These are phyloP conservation scores for Corythornis madagascariensis DNA, from an alignment of 2,113 vertebrate genomes.

Conservation along the genomic window DNA sequence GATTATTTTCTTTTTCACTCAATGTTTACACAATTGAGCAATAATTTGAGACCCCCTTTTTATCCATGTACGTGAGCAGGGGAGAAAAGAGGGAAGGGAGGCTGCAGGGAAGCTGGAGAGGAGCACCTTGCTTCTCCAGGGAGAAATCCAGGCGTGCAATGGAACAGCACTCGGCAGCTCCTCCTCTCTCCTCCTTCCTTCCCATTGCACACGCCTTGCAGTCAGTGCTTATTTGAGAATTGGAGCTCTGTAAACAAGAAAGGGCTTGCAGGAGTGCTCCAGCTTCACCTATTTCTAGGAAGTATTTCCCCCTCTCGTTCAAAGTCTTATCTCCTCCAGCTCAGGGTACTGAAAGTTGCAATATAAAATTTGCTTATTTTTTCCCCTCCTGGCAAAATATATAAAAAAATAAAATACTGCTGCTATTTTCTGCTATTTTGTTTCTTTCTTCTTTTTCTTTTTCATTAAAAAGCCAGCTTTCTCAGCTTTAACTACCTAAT, in stretches of 20 bases:
- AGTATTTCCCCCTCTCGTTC: not conserved
- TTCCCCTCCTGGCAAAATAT: too few species aligned
- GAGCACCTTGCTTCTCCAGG: not conserved
- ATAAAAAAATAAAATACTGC: not conserved
- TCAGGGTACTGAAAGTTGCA: not conserved
- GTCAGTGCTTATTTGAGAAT: not conserved
- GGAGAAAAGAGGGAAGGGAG: not conserved
- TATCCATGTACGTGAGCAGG: fast-evolving
- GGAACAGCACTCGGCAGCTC: not conserved
- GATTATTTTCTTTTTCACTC: not conserved
- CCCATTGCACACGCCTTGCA: not conserved
- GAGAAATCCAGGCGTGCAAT: not conserved
- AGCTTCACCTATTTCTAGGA: not conserved
- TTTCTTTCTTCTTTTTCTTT: not conserved
- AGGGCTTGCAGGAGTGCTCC: not conserved
- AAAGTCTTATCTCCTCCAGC: not conserved
- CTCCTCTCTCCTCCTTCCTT: not conserved
- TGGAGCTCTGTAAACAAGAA: not conserved
- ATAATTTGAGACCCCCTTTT: not conserved
- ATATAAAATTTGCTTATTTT: not conserved
- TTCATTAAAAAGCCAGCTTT: not conserved
- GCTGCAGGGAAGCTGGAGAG: not conserved
- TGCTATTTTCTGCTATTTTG: not conserved
- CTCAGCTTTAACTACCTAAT: conserved; percentile 20
- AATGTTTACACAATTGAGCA: not conserved